phyloP scores from a whole-genome alignment of 1,140 invertebrate genomes.

The Drosophila biarmipes region DNA sequence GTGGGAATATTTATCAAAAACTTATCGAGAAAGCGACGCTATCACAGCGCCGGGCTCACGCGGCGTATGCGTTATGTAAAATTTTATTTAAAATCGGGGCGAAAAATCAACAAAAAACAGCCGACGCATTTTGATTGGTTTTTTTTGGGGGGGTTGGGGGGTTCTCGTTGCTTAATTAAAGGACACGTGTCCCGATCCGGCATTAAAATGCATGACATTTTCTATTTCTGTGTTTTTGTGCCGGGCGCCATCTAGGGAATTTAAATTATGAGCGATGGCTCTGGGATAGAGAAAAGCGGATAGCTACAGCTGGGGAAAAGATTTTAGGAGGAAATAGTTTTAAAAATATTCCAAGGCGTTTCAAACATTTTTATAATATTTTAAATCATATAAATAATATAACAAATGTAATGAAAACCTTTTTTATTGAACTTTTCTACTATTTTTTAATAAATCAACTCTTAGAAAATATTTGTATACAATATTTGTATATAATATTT shows the following conservation, averaged over 20 bases:
- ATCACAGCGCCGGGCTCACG: conserved; percentile 33
- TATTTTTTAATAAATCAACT: too few species aligned
- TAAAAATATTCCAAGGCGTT: too few species aligned
- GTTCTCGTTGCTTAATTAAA: conserved; percentile 25
- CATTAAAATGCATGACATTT: conserved; percentile 50
- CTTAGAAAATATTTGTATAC: too few species aligned
- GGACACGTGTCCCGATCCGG: conserved; percentile 23
- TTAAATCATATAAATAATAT: too few species aligned
- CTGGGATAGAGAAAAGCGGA: neutral
- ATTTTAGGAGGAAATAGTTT: too few species aligned
- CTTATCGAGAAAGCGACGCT: conserved; percentile 46
- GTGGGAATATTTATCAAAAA: conserved; percentile 53
- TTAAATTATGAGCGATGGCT: conserved; percentile 27
- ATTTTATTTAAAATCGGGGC: conserved; percentile 25
- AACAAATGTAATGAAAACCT: too few species aligned
- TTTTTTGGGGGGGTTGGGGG: neutral
- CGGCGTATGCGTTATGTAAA: conserved; percentile 64
- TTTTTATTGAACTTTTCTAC: too few species aligned
- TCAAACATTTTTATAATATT: too few species aligned
- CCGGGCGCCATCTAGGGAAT: neutral
- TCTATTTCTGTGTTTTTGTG: conserved; percentile 20
- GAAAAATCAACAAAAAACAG: conserved; percentile 27
- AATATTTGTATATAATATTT: too few species aligned
- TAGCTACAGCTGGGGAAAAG: neutral
- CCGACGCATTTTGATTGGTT: conserved; percentile 38